Conservation (phyloP, 2,888 invertebrate genomes). For the Fragum sueziense region DNA sequence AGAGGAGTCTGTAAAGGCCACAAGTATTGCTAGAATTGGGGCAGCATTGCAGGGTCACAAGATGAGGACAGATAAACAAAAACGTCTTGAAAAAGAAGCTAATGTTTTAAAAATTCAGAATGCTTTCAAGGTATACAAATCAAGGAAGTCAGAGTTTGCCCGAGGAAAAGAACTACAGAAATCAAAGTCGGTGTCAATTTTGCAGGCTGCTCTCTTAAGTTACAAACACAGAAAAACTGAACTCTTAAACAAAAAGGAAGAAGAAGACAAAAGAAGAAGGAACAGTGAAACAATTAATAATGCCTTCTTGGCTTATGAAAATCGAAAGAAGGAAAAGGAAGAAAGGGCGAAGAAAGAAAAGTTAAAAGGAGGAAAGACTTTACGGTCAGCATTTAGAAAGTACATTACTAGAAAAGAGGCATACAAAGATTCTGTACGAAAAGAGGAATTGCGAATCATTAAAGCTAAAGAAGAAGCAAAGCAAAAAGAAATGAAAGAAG, state of each 20-base stretch:
- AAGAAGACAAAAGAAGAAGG: not conserved
- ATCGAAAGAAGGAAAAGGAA: not conserved
- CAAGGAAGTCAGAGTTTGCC: not conserved
- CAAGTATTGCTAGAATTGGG: constrained; percentile 12
- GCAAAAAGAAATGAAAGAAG: not conserved
- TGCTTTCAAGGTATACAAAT: not conserved
- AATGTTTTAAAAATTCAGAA: not conserved
- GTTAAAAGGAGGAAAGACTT: not conserved
- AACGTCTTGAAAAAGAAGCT: not conserved
- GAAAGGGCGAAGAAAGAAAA: not conserved
- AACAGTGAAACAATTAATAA: not conserved
- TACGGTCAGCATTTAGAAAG: not conserved
- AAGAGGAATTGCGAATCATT: not conserved
- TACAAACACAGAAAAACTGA: not conserved
- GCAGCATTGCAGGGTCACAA: constrained; percentile 11
- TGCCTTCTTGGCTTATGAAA: not conserved
- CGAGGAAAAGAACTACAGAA: not conserved
- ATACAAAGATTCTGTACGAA: not conserved
- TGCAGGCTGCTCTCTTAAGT: not conserved
- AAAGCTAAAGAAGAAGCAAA: not conserved
- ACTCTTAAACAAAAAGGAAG: not conserved
- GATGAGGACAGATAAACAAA: not conserved
- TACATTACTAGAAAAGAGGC: not conserved
- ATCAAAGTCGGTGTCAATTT: not conserved
- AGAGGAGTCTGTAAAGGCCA: not conserved